Evolutionary conservation across 2,888 invertebrate genomes (phyloP).

Genomic region (Chromoteleia sp.): DNA sequence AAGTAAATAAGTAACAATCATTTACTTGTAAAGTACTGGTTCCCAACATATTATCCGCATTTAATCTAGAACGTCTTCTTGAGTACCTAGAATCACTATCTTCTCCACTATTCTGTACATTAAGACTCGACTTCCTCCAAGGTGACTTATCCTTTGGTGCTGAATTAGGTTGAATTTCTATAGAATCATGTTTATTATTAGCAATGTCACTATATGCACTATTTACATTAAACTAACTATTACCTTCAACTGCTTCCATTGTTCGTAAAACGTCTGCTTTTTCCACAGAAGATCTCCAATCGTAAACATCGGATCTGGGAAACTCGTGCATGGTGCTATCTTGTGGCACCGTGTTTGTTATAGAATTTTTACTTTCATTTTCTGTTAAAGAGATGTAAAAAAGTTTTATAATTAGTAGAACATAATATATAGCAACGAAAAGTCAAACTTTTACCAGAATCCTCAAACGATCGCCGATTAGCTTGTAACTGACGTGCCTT

Average conservation of each 20-base stretch:
- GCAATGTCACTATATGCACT: too few species aligned
- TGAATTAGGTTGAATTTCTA: constrained; percentile 89
- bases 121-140: constrained; percentile 90
- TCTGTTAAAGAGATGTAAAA: constrained; percentile 86
- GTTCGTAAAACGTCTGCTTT: constrained; percentile 93
- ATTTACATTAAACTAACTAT: constrained; percentile 6
- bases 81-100: constrained; percentile 88
- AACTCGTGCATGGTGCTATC: constrained; percentile 87
- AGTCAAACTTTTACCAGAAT: constrained; percentile 88
- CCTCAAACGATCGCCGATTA: constrained; percentile 92
- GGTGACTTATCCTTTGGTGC: constrained; percentile 90
- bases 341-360: constrained; percentile 91
- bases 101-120: constrained; percentile 88
- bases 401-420: too few species aligned
- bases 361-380: constrained; percentile 90
- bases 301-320: constrained; percentile 87
- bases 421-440: background rate
- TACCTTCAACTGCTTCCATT: constrained; percentile 95
- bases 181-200: constrained; percentile 59
- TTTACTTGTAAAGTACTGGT: constrained; percentile 84
- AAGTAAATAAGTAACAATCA: background rate
- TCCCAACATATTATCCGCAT: constrained; percentile 81
- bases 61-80: constrained; percentile 83
- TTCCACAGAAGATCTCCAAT: constrained; percentile 93
- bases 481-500: constrained; percentile 88